Evolutionary conservation across 2,797 vertebrate genomes (phyloP).

Genomic region (Falco rusticolus): DNA sequence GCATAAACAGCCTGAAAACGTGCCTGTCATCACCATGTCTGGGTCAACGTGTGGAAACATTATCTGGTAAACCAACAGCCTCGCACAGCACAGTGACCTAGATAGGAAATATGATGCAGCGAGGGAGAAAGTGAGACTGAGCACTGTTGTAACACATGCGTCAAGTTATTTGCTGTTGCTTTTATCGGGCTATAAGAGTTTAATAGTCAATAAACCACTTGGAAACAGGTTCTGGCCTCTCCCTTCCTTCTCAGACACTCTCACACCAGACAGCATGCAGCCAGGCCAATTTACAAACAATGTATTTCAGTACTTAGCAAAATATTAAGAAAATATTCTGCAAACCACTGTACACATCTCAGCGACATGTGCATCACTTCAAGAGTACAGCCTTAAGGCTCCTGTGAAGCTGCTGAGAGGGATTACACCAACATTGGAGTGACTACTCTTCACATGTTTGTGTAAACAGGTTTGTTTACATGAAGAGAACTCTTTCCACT

Average conservation of each 20-base stretch:
- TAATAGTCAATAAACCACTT: constrained; percentile 11
- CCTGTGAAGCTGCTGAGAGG: neutral
- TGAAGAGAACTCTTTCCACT: neutral
- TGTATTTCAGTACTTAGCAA: neutral
- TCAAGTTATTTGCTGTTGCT: constrained; percentile 19
- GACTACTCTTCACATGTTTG: neutral
- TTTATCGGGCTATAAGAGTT: constrained; percentile 17
- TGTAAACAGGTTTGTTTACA: constrained; percentile 18
- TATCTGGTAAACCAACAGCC: constrained; percentile 34
- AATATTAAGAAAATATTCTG: constrained; percentile 22
- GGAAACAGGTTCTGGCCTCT: constrained; percentile 29
- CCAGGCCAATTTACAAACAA: neutral
- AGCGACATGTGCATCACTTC: neutral
- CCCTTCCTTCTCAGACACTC: neutral
- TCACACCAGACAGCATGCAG: neutral
- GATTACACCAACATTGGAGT: neutral
- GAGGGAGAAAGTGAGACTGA: constrained; percentile 17
- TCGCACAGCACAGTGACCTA: constrained; percentile 25
- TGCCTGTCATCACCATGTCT: neutral
- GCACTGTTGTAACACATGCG: neutral
- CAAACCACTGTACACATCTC: neutral
- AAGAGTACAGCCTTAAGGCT: neutral
- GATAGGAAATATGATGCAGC: constrained; percentile 38
- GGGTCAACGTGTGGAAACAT: constrained; percentile 10
- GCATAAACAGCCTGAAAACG: constrained; percentile 15